Conservation (phyloP, 2,888 invertebrate species). For the Drymonia ruficornis region DNA sequence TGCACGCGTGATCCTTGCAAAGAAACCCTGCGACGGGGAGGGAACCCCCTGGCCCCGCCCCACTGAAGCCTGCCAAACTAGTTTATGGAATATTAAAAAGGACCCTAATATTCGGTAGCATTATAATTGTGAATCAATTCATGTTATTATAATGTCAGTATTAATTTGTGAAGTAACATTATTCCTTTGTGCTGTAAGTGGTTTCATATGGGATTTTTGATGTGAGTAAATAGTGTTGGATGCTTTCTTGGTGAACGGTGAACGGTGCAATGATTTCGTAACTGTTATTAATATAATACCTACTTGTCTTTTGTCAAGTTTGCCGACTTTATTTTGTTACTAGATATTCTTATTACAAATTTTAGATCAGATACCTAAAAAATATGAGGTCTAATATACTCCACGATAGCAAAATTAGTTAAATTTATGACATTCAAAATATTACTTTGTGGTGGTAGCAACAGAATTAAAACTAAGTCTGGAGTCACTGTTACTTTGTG, state of each 20-base stretch:
- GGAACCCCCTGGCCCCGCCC: constrained; percentile 67
- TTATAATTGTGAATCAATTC: constrained; percentile 76
- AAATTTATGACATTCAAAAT: too few species aligned
- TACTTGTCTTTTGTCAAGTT: not conserved
- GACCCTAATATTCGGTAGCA: constrained; percentile 62
- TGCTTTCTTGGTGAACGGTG: constrained; percentile 6
- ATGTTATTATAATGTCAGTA: constrained; percentile 79
- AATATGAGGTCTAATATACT: too few species aligned
- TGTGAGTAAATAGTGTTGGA: constrained; percentile 34
- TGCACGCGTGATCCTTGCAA: constrained; percentile 65
- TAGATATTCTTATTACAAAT: too few species aligned
- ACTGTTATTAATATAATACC: not conserved
- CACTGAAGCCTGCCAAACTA: constrained; percentile 54
- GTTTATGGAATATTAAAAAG: constrained; percentile 76
- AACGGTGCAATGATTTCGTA: constrained; percentile 18
- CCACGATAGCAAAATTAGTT: too few species aligned
- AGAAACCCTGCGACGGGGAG: constrained; percentile 56
- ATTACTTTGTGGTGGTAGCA: too few species aligned
- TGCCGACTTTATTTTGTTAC: too few species aligned
- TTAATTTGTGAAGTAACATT: constrained; percentile 66
- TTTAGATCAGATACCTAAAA: too few species aligned
- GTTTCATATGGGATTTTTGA: constrained; percentile 54
- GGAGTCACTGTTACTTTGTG: too few species aligned
- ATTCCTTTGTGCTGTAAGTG: constrained; percentile 53
- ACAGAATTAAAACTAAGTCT: too few species aligned